Conservation (phyloP, 2,888 invertebrate species). For the Boloria selene region DNA sequence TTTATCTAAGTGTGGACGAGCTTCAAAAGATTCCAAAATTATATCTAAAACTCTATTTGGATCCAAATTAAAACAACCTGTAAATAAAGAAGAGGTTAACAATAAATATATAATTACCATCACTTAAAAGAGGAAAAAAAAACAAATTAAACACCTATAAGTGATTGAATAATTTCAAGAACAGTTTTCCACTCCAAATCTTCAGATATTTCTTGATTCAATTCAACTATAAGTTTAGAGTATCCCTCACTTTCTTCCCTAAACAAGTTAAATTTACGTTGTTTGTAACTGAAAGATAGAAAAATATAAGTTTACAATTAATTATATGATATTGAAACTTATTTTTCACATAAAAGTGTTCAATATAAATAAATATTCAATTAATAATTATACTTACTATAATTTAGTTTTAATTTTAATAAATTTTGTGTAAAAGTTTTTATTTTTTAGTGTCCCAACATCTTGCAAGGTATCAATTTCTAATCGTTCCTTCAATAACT, state of each 20-base stretch:
- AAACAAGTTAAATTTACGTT: conserved; percentile 98
- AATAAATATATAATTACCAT: not conserved
- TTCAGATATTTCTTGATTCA: conserved; percentile 91
- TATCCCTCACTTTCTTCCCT: conserved; percentile 99
- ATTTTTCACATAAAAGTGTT: too few species aligned
- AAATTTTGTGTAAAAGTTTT: conserved; percentile 95
- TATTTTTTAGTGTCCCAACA: conserved; percentile 93
- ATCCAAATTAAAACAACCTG: conserved; percentile 99
- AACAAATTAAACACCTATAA: conserved; percentile 87
- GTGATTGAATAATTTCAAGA: conserved; percentile 94
- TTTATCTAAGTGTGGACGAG: conserved; percentile 88
- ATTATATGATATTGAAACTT: too few species aligned
- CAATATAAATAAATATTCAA: not conserved
- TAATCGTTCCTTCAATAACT: conserved; percentile 93
- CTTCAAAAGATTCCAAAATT: conserved; percentile 97
- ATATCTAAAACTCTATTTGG: conserved; percentile 98
- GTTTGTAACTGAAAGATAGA: conserved; percentile 93
- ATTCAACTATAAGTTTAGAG: conserved; percentile 96
- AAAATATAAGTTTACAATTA: too few species aligned
- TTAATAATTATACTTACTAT: conserved; percentile 88
- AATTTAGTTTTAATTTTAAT: conserved; percentile 99
- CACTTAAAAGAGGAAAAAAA: not conserved
- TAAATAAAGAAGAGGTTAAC: not conserved
- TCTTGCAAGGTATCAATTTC: conserved; percentile 97
- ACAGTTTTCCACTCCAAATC: conserved; percentile 85